Conservation (phyloP, 2,797 vertebrate species). For the Platyrinchus mystaceus region DNA sequence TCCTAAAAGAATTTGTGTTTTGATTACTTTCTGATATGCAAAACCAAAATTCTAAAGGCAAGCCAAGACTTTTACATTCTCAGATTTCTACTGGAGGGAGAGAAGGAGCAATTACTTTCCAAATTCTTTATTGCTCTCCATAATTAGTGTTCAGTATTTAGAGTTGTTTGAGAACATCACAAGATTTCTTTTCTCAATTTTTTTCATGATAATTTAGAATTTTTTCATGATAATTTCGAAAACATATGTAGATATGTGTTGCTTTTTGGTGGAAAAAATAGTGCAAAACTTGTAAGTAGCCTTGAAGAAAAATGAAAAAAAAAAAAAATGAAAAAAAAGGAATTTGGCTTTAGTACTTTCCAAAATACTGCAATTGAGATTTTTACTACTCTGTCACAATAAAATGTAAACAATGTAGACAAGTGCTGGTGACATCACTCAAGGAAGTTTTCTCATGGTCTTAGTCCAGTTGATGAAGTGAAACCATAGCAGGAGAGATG, state of each 20-base stretch:
- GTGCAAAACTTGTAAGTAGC: slow-evolving; percentile 27
- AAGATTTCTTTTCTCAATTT: neutral
- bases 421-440: neutral
- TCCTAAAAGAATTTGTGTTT: neutral
- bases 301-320: slow-evolving; percentile 62
- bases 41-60: neutral
- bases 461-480: slow-evolving; percentile 58
- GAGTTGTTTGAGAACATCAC: neutral
- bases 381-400: neutral
- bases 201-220: neutral
- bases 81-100: neutral
- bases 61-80: neutral
- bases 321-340: slow-evolving; percentile 41
- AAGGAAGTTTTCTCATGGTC: slow-evolving; percentile 55
- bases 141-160: neutral
- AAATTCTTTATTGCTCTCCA: neutral
- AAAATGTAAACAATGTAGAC: neutral
- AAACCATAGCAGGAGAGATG: slow-evolving; percentile 23
- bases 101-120: neutral
- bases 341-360: slow-evolving; percentile 65
- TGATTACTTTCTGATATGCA: neutral
- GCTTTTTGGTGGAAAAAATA: slow-evolving; percentile 19
- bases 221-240: neutral
- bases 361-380: slow-evolving; percentile 34
- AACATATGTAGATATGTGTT: neutral